phyloP scores from a whole-genome alignment of 2,797 vertebrate genomes.

The Cynodonichthys magdalenae region DNA sequence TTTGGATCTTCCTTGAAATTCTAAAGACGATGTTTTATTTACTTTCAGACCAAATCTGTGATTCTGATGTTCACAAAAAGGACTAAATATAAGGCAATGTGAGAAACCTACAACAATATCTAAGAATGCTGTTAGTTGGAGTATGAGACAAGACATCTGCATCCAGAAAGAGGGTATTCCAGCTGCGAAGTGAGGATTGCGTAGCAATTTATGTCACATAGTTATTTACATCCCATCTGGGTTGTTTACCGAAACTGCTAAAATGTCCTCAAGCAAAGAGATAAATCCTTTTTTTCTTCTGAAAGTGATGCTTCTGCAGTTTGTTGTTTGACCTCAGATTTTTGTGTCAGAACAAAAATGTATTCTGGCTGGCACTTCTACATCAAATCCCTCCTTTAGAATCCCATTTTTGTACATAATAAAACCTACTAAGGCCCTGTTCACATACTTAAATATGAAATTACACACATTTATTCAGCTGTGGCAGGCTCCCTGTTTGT shows the following conservation, averaged over 20 bases:
- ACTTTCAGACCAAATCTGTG: slow-evolving; percentile 15
- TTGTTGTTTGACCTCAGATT: slow-evolving; percentile 38
- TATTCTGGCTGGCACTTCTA: slow-evolving; percentile 14
- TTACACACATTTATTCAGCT: slow-evolving; percentile 6
- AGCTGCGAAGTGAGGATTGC: slow-evolving; percentile 42
- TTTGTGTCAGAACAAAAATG: slow-evolving; percentile 27
- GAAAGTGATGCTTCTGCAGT: slow-evolving; percentile 11
- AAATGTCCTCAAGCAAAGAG: slow-evolving; percentile 48
- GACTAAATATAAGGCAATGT: slow-evolving; percentile 32
- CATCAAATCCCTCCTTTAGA: background rate
- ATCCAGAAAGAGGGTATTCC: slow-evolving; percentile 44
- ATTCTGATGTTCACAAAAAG: slow-evolving; percentile 40
- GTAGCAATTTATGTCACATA: background rate
- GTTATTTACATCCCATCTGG: slow-evolving; percentile 52
- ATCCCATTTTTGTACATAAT: background rate
- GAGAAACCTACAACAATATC: slow-evolving; percentile 32
- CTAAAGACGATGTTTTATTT: slow-evolving; percentile 8
- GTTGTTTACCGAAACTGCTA: slow-evolving; percentile 38
- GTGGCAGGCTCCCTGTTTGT: background rate
- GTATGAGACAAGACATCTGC: slow-evolving; percentile 54
- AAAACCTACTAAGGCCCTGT: slow-evolving; percentile 13
- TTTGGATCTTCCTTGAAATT: slow-evolving; percentile 20
- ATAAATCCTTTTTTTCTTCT: slow-evolving; percentile 21
- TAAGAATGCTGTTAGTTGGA: slow-evolving; percentile 44
- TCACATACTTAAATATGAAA: slow-evolving; percentile 6